phyloP scores from a whole-genome alignment of 2,113 vertebrate genomes.

The Geococcyx californianus region DNA sequence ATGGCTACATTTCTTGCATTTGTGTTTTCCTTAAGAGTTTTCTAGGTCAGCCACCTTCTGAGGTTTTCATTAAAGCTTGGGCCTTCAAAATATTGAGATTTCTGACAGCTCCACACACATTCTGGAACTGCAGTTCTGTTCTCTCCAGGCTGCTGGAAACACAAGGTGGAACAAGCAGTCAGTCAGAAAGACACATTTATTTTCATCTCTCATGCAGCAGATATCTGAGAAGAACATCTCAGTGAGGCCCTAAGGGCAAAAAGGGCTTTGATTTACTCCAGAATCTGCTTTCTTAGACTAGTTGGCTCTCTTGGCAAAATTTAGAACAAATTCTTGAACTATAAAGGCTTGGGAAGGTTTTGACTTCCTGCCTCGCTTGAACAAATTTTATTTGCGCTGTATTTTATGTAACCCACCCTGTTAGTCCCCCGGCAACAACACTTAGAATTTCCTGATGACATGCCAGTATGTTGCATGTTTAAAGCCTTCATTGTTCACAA shows the following conservation, averaged over 20 bases:
- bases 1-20: background rate
- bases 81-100: background rate
- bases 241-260: slow-evolving; percentile 15
- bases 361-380: background rate
- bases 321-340: background rate
- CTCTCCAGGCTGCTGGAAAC: background rate
- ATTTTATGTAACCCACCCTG: background rate
- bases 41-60: background rate
- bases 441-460: background rate
- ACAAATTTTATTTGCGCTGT: background rate
- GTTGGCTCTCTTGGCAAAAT: slow-evolving; percentile 3
- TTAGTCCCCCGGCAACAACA: background rate
- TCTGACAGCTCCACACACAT: background rate
- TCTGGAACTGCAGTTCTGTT: background rate
- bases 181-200: background rate
- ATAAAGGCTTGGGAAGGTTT: background rate
- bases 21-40: background rate
- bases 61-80: background rate
- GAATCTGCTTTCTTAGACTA: slow-evolving; percentile 39
- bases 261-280: slow-evolving; percentile 40
- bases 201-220: slow-evolving; percentile 1
- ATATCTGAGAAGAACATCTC: slow-evolving; percentile 37
- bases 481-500: background rate
- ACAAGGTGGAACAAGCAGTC: background rate
- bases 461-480: slow-evolving; percentile 16